Base-by-base conservation (phyloP, 2,888 invertebrate species). In the Acronicta alni region DNA sequence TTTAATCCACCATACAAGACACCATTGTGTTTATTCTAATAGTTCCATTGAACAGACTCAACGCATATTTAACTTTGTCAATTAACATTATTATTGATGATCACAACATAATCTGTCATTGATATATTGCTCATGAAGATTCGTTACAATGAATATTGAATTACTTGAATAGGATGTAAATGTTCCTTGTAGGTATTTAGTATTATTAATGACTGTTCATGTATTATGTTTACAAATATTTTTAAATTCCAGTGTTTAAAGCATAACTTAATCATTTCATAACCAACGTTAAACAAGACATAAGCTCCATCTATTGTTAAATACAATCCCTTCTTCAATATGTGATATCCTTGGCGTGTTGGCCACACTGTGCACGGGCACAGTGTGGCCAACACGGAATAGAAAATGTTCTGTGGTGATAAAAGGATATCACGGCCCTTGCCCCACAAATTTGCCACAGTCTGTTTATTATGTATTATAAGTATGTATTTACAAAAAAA, bases 341-440 rank as follows among this genome's bases (percentile, higher is more conserved):
- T 57, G 42, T 49, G 58, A 55, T 71, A 74, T 65, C 77, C 75
- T 77, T 77, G 75, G n/a, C n/a, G n/a, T n/a, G n/a, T n/a, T n/a
- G n/a, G 67, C 77, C 62, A 41, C 60, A 52, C 56, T 61, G 57
- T 54, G 67, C 64, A 61, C 69, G n/a, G n/a, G n/a, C n/a, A n/a
- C n/a, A n/a, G n/a, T n/a, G n/a, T n/a, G n/a, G n/a, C n/a, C n/a
- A n/a, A n/a, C n/a, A n/a, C n/a, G n/a, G n/a, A n/a, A n/a, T n/a
- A n/a, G n/a, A n/a, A n/a, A n/a, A n/a, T n/a, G n/a, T n/a, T n/a
- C n/a, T n/a, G n/a, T n/a, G n/a, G n/a, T n/a, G n/a, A n/a, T n/a
- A n/a, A n/a, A n/a, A n/a, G n/a, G n/a, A n/a, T n/a, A n/a, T n/a
- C n/a, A n/a, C n/a, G 61, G 54, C 56, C 51, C 74, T 57, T 57